A percentile compares a stretch with the other conserved stretches of the same genome.
phyloP scores from a whole-genome alignment of 1,140 invertebrate species.

The Aleiodes sp. region DNA sequence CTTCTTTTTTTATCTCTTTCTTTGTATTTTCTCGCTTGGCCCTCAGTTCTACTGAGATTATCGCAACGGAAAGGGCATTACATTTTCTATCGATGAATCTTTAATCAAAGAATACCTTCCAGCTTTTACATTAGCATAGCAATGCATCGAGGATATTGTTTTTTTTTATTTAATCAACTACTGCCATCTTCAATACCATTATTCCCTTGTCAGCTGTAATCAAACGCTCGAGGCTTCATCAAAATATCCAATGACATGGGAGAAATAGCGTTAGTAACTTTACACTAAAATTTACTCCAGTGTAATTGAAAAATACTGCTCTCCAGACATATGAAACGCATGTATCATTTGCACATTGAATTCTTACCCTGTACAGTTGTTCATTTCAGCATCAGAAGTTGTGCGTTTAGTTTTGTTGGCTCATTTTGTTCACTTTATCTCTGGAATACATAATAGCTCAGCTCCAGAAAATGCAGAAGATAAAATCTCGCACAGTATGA shows the following conservation, averaged over 20 bases:
- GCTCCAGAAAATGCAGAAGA: not conserved
- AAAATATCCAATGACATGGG: not conserved
- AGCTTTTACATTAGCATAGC: not conserved
- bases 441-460: too few species aligned
- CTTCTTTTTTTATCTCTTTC: not conserved
- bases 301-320: too few species aligned
- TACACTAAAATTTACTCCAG: too few species aligned
- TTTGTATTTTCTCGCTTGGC: not conserved
- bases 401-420: too few species aligned
- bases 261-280: not conserved
- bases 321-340: too few species aligned
- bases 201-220: not conserved
- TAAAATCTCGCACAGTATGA: not conserved
- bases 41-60: not conserved
- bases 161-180: not conserved
- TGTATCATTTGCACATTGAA: too few species aligned
- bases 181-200: not conserved
- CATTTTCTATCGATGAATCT: constrained; percentile 27
- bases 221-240: not conserved
- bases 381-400: too few species aligned
- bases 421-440: too few species aligned
- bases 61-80: not conserved
- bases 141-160: not conserved
- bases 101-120: constrained; percentile 20
- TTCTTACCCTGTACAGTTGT: not conserved